Evolutionary conservation across 2,888 invertebrate genomes (phyloP).

Genomic region (Agonum fuliginosum): DNA sequence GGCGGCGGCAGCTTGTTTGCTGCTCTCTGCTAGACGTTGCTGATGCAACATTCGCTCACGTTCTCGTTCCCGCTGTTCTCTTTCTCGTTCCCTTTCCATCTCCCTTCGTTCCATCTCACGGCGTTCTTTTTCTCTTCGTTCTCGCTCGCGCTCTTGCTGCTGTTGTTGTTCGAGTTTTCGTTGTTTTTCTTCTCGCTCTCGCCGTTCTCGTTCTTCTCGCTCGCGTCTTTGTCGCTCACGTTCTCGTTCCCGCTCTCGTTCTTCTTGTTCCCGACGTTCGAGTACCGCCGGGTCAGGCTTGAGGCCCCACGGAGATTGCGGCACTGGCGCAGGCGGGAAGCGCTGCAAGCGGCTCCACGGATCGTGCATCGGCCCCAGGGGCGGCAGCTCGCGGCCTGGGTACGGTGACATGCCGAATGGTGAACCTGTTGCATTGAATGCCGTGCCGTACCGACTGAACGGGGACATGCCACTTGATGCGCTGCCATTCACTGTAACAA

Average conservation of each 20-base stretch:
- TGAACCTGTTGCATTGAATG: slow-evolving; percentile 75
- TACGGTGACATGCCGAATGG: slow-evolving; percentile 83
- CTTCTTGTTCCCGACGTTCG: slow-evolving; percentile 79
- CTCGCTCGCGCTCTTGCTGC: slow-evolving; percentile 72
- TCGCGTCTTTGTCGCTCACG: slow-evolving; percentile 75
- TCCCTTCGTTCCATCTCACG: slow-evolving; percentile 75
- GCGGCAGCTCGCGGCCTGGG: slow-evolving; percentile 74
- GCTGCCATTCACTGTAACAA: slow-evolving; percentile 57
- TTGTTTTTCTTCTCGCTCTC: slow-evolving; percentile 75
- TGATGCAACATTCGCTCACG: slow-evolving; percentile 78
- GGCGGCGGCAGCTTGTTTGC: slow-evolving; percentile 71
- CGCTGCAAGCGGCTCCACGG: slow-evolving; percentile 83
- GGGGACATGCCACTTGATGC: slow-evolving; percentile 83
- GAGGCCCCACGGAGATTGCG: slow-evolving; percentile 78
- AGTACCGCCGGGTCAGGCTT: slow-evolving; percentile 80
- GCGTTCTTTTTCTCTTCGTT: slow-evolving; percentile 73
- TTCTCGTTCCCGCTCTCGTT: slow-evolving; percentile 77
- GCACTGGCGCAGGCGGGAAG: slow-evolving; percentile 65
- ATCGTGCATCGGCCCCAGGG: slow-evolving; percentile 76
- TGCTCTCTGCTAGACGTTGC: slow-evolving; percentile 74
- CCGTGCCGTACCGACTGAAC: slow-evolving; percentile 86
- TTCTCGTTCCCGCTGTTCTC: slow-evolving; percentile 77
- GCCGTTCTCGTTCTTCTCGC: slow-evolving; percentile 78
- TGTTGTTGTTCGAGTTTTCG: slow-evolving; percentile 72
- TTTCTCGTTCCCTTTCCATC: slow-evolving; percentile 77